Percentiles rank a stretch among this genome's conserved stretches.
phyloP scores from a whole-genome alignment of 1,140 invertebrate genomes.

The Zaprionus africanus region DNA sequence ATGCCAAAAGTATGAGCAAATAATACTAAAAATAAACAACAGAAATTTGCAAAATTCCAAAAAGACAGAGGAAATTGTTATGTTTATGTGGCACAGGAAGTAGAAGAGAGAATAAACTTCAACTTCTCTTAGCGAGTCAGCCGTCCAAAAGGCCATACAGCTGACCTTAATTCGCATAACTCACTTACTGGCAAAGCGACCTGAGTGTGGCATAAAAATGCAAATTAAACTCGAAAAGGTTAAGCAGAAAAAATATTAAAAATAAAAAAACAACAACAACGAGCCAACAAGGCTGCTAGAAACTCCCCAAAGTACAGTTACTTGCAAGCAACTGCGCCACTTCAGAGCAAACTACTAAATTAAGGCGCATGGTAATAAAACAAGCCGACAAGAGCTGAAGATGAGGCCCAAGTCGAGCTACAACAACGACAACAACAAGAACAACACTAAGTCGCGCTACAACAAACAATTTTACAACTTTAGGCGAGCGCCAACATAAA shows the following conservation, averaged over 20 bases:
- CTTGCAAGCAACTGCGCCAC: conserved; percentile 52
- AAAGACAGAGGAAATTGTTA: conserved; percentile 16
- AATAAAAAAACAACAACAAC: conserved; percentile 22
- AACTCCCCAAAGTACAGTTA: conserved; percentile 73
- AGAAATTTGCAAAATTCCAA: not conserved
- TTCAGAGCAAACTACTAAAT: conserved; percentile 74
- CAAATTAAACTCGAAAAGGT: conserved; percentile 67
- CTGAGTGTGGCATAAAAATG: conserved; percentile 64
- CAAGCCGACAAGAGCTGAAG: conserved; percentile 57
- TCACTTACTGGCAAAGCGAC: conserved; percentile 42
- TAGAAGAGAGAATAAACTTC: not conserved
- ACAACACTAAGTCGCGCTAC: conserved; percentile 16
- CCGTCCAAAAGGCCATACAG: not conserved
- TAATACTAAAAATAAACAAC: conserved; percentile 10
- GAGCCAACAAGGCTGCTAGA: conserved; percentile 18
- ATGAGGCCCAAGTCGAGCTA: conserved; percentile 15
- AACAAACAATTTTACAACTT: conserved; percentile 77
- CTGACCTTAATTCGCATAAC: conserved; percentile 14
- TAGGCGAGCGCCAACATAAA: conserved; percentile 78
- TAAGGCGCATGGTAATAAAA: conserved; percentile 74
- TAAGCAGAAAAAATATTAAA: conserved; percentile 20
- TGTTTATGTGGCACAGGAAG: not conserved
- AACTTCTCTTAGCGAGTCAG: not conserved
- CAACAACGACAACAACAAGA: conserved; percentile 24
- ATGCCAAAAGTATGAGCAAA: conserved; percentile 13